Conservation (phyloP, 2,888 invertebrate species). For the Pimpla rufipes region DNA sequence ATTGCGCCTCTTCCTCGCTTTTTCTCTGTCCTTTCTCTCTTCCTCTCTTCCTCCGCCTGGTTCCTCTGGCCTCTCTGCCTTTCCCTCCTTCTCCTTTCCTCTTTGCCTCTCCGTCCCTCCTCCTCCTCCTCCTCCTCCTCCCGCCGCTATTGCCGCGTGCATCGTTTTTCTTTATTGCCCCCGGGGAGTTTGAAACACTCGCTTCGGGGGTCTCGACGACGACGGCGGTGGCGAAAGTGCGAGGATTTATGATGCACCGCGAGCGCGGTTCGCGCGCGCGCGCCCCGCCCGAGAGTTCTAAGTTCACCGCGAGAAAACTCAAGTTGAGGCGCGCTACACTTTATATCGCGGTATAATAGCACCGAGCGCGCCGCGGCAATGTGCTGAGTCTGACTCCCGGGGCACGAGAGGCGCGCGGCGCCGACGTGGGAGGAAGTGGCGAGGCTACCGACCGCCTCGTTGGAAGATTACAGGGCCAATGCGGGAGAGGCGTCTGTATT, state of each 20-base stretch:
- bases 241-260: constrained; percentile 49
- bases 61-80: too few relatives aligned
- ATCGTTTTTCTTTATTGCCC: constrained; percentile 23
- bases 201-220: background rate
- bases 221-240: constrained; percentile 23
- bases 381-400: constrained; percentile 31
- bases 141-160: background rate
- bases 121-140: background rate
- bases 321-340: constrained; percentile 46
- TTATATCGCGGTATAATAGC: constrained; percentile 29
- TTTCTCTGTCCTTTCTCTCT: background rate
- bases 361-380: constrained; percentile 19
- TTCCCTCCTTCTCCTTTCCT: background rate
- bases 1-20: background rate
- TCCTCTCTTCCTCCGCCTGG: background rate
- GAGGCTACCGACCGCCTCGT: constrained; percentile 39
- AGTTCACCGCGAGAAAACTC: constrained; percentile 60
- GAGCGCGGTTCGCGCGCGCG: too few relatives aligned
- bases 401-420: constrained; percentile 42
- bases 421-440: constrained; percentile 45
- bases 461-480: constrained; percentile 61
- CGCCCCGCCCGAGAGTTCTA: background rate
- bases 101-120: background rate
- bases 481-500: background rate
- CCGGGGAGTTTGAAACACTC: constrained; percentile 51